Conservation (phyloP, 92 coral and sea anemone genomes). For the Blastomussa wellsi region DNA sequence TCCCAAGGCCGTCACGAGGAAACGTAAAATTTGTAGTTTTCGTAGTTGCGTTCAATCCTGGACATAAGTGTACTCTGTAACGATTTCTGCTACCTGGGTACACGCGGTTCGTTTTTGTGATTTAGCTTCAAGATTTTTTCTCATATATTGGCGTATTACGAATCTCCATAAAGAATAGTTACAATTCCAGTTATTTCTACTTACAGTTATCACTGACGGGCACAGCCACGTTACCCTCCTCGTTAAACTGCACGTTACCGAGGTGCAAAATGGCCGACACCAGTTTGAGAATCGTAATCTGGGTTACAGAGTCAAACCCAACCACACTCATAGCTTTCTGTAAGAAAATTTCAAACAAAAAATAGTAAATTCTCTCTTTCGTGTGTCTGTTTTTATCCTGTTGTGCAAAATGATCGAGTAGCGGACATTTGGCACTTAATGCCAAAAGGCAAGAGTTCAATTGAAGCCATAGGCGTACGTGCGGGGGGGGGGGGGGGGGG, state of each 20-base stretch:
- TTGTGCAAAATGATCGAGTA: not conserved
- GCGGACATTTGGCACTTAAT: too few relatives aligned
- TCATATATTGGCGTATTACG: not conserved
- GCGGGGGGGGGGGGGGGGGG: too few relatives aligned
- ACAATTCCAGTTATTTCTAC: conserved; percentile 4
- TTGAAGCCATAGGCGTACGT: too few relatives aligned
- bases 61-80: too few relatives aligned
- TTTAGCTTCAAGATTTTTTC: too few relatives aligned
- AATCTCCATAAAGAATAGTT: not conserved
- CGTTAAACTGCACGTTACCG: conserved; percentile 81
- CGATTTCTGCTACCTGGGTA: too few relatives aligned
- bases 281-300: conserved; percentile 60
- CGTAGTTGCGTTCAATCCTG: too few relatives aligned
- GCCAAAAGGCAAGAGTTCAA: too few relatives aligned
- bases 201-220: conserved; percentile 60
- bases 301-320: conserved; percentile 58
- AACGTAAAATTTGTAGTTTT: too few relatives aligned
- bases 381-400: not conserved
- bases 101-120: too few relatives aligned
- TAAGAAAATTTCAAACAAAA: not conserved
- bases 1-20: too few relatives aligned
- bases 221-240: conserved; percentile 73
- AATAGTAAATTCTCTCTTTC: not conserved
- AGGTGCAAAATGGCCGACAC: conserved; percentile 83
- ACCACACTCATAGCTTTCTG: conserved; percentile 85